Conservation (phyloP, 2,888 invertebrate genomes). For the Ochropacha duplaris region DNA sequence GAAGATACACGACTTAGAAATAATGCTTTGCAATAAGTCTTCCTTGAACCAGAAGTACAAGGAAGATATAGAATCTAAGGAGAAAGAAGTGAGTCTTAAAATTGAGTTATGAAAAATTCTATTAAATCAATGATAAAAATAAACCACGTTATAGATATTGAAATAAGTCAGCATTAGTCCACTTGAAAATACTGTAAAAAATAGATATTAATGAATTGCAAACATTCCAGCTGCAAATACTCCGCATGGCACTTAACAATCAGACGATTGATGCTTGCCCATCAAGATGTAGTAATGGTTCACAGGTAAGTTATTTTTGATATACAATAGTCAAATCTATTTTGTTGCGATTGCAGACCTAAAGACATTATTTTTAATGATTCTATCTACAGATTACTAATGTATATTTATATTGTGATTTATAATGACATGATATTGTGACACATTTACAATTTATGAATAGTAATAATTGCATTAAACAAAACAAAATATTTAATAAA, state of each 20-base stretch:
- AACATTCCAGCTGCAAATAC: slow-evolving; percentile 18
- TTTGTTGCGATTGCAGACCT: not conserved
- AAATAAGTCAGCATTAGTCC: too few species aligned
- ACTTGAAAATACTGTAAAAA: too few species aligned
- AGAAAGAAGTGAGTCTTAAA: not conserved
- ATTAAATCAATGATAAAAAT: too few species aligned
- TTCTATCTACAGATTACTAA: too few species aligned
- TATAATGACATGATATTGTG: too few species aligned
- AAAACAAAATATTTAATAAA: too few species aligned
- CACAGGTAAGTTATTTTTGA: not conserved
- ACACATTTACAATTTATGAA: not conserved
- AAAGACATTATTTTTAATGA: not conserved
- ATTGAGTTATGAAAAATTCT: too few species aligned
- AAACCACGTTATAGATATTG: too few species aligned
- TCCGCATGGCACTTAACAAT: slow-evolving; percentile 25
- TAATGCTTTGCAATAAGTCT: not conserved
- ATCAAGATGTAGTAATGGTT: slow-evolving; percentile 41
- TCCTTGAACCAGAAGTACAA: not conserved
- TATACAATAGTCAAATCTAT: not conserved
- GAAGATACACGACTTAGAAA: not conserved
- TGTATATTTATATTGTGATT: too few species aligned
- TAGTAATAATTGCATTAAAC: not conserved
- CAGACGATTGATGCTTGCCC: slow-evolving; percentile 42
- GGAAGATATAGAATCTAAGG: not conserved
- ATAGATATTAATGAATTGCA: too few species aligned